Conservation (phyloP, 2,888 invertebrate genomes). For the Nebria brevicollis region DNA sequence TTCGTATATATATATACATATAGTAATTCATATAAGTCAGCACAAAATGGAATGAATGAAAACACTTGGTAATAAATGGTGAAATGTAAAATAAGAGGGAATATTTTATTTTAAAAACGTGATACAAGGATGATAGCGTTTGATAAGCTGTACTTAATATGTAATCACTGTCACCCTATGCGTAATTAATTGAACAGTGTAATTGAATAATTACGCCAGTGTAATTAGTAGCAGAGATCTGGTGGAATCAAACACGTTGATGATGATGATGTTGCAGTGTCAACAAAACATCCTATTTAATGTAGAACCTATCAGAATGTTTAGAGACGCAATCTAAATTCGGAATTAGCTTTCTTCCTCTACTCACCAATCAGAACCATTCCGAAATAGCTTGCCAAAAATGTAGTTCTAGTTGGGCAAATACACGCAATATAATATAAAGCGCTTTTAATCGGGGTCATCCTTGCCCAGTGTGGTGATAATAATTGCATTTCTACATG, state of each 20-base stretch:
- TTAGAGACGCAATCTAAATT: too few relatives aligned
- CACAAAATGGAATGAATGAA: too few relatives aligned
- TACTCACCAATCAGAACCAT: not conserved
- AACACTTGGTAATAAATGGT: not conserved
- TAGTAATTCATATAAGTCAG: too few relatives aligned
- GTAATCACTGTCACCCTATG: slow-evolving; percentile 1
- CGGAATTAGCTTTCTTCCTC: too few relatives aligned
- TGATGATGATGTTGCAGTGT: not conserved
- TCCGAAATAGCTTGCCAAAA: not conserved
- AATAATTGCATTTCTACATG: not conserved
- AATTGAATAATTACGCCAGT: not conserved
- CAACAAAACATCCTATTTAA: not conserved
- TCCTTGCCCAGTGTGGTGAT: not conserved
- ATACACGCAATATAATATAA: not conserved
- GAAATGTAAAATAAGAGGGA: not conserved
- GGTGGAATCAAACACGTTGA: not conserved
- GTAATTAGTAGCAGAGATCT: not conserved
- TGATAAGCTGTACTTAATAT: not conserved
- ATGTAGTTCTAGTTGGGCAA: not conserved
- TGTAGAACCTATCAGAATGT: not conserved
- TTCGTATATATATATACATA: too few relatives aligned
- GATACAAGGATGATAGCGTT: too few relatives aligned
- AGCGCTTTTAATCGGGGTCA: not conserved
- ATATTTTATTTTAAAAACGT: too few relatives aligned
- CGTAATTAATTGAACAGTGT: not conserved